These are phyloP conservation scores for Crenuchus spilurus DNA, from an alignment of 2,797 vertebrate species.

Conservation along the genomic window DNA sequence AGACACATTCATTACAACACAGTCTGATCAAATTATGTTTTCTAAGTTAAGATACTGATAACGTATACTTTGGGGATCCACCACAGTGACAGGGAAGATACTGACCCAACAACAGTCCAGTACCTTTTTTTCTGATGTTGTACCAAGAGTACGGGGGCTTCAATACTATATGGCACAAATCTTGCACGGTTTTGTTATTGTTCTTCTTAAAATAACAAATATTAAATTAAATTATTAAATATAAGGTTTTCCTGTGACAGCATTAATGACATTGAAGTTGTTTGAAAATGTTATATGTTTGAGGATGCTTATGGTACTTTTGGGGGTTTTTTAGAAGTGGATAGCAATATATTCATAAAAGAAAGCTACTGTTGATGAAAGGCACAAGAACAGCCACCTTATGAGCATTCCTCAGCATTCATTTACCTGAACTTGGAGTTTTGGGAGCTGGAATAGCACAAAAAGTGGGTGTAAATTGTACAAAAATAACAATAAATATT, in stretches of 20 bases:
- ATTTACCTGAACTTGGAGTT: background rate
- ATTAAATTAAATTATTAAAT: no score
- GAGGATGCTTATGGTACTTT: background rate
- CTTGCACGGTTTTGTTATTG: no score
- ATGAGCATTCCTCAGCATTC: background rate
- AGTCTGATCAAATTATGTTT: no score
- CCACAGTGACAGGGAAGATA: no score
- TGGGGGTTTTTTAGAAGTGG: background rate
- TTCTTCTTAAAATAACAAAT: no score
- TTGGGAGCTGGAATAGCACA: background rate
- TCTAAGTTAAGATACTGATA: no score
- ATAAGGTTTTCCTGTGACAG: slow-evolving; percentile 1
- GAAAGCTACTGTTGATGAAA: background rate
- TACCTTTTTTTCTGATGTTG: no score
- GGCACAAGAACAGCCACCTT: background rate
- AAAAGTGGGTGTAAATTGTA: background rate
- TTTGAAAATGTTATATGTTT: background rate
- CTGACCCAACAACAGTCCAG: no score
- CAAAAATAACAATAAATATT: background rate
- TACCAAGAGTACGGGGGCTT: no score
- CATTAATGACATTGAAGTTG: background rate
- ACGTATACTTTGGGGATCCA: no score
- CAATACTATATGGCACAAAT: no score
- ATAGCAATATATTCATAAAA: background rate
- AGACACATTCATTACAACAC: no score